These are phyloP conservation scores for Nemapogon koenigi DNA, from an alignment of 2,888 invertebrate species.

Conservation along the genomic window DNA sequence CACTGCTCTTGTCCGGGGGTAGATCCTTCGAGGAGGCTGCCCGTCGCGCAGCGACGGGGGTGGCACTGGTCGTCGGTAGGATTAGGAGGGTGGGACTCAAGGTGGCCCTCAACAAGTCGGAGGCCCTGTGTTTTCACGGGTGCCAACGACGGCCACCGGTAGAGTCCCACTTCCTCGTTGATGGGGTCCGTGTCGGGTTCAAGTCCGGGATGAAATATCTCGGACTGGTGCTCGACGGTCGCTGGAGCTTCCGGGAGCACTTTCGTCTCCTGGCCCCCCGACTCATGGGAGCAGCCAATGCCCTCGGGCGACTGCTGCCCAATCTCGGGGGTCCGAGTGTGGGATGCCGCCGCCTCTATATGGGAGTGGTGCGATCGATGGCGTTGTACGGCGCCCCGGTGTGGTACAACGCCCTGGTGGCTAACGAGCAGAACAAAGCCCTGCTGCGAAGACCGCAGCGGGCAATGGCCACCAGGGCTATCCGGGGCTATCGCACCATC, in stretches of 20 bases:
- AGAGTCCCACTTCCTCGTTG: background rate
- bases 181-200: background rate
- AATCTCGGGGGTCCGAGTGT: slow-evolving; percentile 1
- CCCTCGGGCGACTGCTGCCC: background rate
- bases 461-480: slow-evolving; percentile 5
- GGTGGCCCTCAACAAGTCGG: slow-evolving; percentile 1
- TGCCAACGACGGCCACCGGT: background rate
- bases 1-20: slow-evolving; percentile 10
- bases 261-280: too few relatives aligned
- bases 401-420: slow-evolving; percentile 1
- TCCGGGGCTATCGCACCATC: background rate
- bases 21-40: slow-evolving; percentile 7
- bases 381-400: slow-evolving; percentile 5
- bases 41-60: too few relatives aligned
- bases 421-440: slow-evolving; percentile 1
- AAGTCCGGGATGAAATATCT: too few relatives aligned
- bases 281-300: background rate
- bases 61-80: slow-evolving; percentile 2
- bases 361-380: background rate
- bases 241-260: too few relatives aligned
- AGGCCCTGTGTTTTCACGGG: slow-evolving; percentile 3
- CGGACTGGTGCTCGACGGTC: too few relatives aligned
- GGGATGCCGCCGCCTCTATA: slow-evolving; percentile 1
- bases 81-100: slow-evolving; percentile 1
- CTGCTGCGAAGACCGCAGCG: slow-evolving; percentile 9